A percentile compares a stretch with the other conserved stretches of the same genome.
phyloP scores from a whole-genome alignment of 92 coral and sea anemone genomes.

The Galaxea fascicularis region DNA sequence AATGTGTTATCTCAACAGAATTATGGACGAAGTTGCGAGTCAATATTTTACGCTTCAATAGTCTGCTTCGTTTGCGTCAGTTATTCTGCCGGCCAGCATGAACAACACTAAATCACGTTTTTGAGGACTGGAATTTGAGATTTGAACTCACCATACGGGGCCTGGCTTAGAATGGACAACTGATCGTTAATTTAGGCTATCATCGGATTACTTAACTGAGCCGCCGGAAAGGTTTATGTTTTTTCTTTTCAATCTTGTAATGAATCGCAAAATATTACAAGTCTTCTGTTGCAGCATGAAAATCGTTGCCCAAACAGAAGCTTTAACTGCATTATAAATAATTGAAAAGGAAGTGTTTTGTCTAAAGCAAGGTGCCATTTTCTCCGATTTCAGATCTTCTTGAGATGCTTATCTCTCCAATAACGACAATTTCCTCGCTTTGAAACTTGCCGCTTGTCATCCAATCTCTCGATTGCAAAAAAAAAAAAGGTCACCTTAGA shows the following conservation, averaged over 20 bases:
- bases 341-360: no score
- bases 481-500: neutral
- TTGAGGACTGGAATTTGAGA: no score
- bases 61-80: no score
- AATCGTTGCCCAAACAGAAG: neutral
- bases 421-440: neutral
- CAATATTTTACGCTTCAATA: no score
- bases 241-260: neutral
- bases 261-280: neutral
- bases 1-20: no score
- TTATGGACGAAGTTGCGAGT: no score
- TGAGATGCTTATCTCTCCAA: no score
- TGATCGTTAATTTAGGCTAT: neutral
- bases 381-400: no score
- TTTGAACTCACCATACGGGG: neutral
- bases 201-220: neutral
- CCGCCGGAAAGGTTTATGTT: conserved; percentile 6
- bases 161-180: neutral
- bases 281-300: neutral
- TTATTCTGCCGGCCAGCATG: no score
- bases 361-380: neutral
- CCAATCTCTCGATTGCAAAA: no score
- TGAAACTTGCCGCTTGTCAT: neutral
- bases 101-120: no score
- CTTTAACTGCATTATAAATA: no score